Base-by-base conservation (phyloP, 2,797 vertebrate genomes). In the Enteromius afrohamiltoni region DNA sequence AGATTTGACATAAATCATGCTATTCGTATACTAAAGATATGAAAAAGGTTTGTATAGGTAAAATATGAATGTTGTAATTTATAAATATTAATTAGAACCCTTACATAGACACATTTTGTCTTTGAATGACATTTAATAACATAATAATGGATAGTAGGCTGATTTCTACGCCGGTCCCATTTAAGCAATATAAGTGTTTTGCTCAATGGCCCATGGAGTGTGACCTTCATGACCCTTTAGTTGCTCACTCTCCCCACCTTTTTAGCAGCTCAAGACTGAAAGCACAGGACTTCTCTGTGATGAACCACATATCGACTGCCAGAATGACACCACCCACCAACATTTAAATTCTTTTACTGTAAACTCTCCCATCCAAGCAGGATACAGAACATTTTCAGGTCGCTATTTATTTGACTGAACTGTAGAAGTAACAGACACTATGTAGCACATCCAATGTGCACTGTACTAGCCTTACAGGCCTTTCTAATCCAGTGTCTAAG, bases 161-260 rank as follows among this genome's bases (percentile, higher is more conserved):
- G 16, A 14, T 49, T 73, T 29, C 34, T 62, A 62, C 29, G 13
- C 13, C 29, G 4, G 42, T 51, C 9, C 26, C 21, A 3, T 53
- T 68, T 77, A 37, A 77, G n/a, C 64, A 21, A 60, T 37, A 29
- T 62, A 62, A 62, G 75, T 49, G 42, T 71, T 71, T 26, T 83
- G 75, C 29, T 62, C 75, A 83, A 14, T 83, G 75, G 74, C 29
- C 67, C 40, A 2, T 78, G 67, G 5, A 64, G 53, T 70, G 67
- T 77, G 75, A 83, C 82, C 67, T 78, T 55, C 47, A 21, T 78
- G 67, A 83, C 82, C 75, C 65, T 77, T 26, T 70, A 70, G 40
- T 21, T 40, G 42, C 29, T 71, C 42, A 62, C 13, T 70, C 29
- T 31, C 53, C 21, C 42, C n/a, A 69, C 40, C 49, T 69, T 83